Conservation (phyloP, 2,888 invertebrate species). For the Liodrosophila aerea region DNA sequence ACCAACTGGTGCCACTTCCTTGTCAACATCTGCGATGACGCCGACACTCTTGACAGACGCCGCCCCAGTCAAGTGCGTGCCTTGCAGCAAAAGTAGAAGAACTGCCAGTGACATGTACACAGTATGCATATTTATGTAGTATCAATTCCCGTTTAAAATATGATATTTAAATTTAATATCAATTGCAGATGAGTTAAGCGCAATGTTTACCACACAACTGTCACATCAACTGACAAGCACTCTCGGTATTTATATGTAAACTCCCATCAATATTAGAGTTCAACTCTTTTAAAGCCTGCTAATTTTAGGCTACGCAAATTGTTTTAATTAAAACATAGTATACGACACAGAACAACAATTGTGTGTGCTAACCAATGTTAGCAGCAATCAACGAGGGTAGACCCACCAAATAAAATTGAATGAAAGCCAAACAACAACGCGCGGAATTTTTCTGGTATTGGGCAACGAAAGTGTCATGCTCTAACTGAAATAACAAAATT, state of each 20-base stretch:
- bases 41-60: slow-evolving; percentile 34
- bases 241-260: slow-evolving; percentile 54
- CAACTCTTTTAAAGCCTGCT: slow-evolving; percentile 38
- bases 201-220: slow-evolving; percentile 52
- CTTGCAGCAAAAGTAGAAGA: slow-evolving; percentile 30
- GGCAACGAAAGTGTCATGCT: slow-evolving; percentile 18
- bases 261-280: slow-evolving; percentile 28
- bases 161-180: slow-evolving; percentile 51
- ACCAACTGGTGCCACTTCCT: slow-evolving; percentile 71
- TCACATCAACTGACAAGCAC: slow-evolving; percentile 28
- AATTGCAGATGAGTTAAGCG: slow-evolving; percentile 37
- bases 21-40: slow-evolving; percentile 60
- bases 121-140: slow-evolving; percentile 61
- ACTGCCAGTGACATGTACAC: slow-evolving; percentile 24
- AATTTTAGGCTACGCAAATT: slow-evolving; percentile 55
- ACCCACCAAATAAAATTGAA: background rate
- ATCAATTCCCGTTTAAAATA: slow-evolving; percentile 41
- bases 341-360: background rate
- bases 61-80: slow-evolving; percentile 55
- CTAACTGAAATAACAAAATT: slow-evolving; percentile 1
- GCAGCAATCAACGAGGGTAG: slow-evolving; percentile 23
- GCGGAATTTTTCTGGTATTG: background rate
- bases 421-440: background rate
- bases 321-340: slow-evolving; percentile 24
- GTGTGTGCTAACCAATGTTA: slow-evolving; percentile 21